phyloP scores from a whole-genome alignment of 2,888 invertebrate genomes.

The Lasioglossum vierecki region DNA sequence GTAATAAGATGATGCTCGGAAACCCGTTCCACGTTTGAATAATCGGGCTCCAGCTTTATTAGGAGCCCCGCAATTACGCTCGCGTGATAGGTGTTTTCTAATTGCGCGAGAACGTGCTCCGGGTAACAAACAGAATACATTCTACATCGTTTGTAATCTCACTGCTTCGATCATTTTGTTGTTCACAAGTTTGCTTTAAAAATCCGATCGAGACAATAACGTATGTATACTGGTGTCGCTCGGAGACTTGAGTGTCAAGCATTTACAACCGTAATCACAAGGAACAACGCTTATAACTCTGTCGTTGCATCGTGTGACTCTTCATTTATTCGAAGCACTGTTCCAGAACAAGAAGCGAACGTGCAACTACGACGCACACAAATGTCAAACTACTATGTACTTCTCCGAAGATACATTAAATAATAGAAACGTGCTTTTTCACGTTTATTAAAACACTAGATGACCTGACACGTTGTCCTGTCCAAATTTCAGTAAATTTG shows the following conservation, averaged over 20 bases:
- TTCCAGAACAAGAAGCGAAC: background rate
- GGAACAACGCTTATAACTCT: background rate
- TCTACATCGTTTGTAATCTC: background rate
- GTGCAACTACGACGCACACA: background rate
- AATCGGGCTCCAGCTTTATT: background rate
- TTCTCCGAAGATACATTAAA: background rate
- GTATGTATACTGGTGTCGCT: background rate
- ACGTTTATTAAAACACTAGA: background rate
- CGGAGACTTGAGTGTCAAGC: background rate
- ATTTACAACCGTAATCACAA: background rate
- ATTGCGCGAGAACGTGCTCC: conserved; percentile 17
- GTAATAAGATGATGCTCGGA: conserved; percentile 59
- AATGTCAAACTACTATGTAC: background rate
- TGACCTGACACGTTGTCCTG: too few species aligned
- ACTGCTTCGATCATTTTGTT: background rate
- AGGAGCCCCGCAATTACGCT: background rate
- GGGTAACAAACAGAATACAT: conserved; percentile 13
- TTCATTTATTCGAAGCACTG: background rate
- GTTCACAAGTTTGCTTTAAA: background rate
- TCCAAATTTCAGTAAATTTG: too few species aligned
- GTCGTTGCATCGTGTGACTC: background rate
- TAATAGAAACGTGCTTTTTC: background rate
- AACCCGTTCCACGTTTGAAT: conserved; percentile 45
- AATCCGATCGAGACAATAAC: background rate
- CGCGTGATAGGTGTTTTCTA: conserved; percentile 34